Percentiles rank a stretch among this genome's conserved stretches.
phyloP scores from a whole-genome alignment of 1,140 invertebrate genomes.

The Anastrepha ludens region DNA sequence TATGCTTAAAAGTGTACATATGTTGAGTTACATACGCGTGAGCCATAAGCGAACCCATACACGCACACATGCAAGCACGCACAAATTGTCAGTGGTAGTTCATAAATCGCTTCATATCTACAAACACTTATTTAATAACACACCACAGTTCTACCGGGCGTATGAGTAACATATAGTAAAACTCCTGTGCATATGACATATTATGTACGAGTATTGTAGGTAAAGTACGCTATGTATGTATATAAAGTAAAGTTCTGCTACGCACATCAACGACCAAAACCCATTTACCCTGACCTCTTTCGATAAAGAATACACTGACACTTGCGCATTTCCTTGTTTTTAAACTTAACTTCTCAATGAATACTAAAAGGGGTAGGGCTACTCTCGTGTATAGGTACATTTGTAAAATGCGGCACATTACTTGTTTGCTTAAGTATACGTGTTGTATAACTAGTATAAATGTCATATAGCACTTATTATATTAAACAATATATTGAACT shows the following conservation, averaged over 20 bases:
- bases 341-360: neutral
- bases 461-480: neutral
- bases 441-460: neutral
- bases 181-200: neutral
- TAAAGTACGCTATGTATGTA: neutral
- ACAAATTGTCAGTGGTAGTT: neutral
- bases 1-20: no score
- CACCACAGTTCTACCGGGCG: neutral
- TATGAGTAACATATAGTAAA: constrained; percentile 13
- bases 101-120: neutral
- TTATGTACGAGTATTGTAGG: neutral
- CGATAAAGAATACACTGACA: neutral
- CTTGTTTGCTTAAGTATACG: neutral
- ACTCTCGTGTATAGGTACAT: neutral
- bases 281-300: constrained; percentile 47
- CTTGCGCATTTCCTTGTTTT: constrained; percentile 45
- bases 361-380: neutral
- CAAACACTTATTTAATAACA: neutral
- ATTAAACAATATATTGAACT: neutral
- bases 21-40: no score
- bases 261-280: neutral
- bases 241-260: neutral
- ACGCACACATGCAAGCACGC: neutral
- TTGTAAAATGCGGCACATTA: neutral
- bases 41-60: neutral